Base-by-base conservation (phyloP, 2,888 invertebrate genomes). In the Unio pictorum region DNA sequence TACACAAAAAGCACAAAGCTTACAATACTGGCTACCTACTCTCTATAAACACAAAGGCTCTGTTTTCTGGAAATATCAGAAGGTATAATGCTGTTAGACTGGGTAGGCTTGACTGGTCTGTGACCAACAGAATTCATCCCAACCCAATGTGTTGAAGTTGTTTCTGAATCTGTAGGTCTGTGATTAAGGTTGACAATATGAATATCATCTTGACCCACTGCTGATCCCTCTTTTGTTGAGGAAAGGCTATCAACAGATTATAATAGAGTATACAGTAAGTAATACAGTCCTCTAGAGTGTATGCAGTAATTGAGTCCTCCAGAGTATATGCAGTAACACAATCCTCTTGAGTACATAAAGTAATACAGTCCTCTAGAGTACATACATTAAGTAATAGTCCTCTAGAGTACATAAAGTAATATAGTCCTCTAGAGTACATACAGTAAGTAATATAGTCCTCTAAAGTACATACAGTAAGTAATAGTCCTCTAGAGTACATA, bases 101-200 rank as follows among this genome's bases (percentile, higher is more conserved):
- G 58, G 64, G 70, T 68, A 28, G 76, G 74, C 67, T 76, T 78
- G 8, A 45, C 3, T 45, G 68, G 72, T 91, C 67, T 95, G 94
- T 85, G 94, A 92, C 83, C 74, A 20, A 76, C 74, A 68, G 79
- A 79, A 61, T 81, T 81, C 55, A 72, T 67, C 57, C 71, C 78
- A 20, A 75, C 76, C 78, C 79, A 81, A 28, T 72, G 69, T 66
- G 96, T 91, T 64, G 95, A 96, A 89, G 96, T 95, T 67, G 85
- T 87, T 71, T 90, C 90, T 84, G 78, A 74, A 56, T 73, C 77
- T 3, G 78, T 68, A 45, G 45, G 45, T 45, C 45, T 45, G 93
- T 94, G 87, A 69, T 65, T 15, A 74, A 74, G 66, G 68, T 58
- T 74, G 18, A 63, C 66, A 17, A 59, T 71, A 28, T 80, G 76